These are phyloP conservation scores for Willowsia nigromaculata DNA, from an alignment of 2,888 invertebrate species.

Conservation along the genomic window DNA sequence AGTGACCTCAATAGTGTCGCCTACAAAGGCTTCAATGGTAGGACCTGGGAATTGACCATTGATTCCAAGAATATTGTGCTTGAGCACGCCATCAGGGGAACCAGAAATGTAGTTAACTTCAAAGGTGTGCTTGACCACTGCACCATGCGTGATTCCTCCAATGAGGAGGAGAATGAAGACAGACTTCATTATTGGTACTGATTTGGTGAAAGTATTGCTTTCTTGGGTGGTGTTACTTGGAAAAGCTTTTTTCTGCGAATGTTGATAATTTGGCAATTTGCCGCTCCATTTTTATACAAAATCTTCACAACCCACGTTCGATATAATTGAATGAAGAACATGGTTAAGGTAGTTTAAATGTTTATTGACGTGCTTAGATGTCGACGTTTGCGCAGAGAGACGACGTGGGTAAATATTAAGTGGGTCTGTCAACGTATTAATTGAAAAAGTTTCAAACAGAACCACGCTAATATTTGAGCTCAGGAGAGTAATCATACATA, in stretches of 20 bases:
- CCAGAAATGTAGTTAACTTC: constrained; percentile 53
- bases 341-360: not conserved
- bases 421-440: not conserved
- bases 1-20: constrained; percentile 60
- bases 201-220: too few relatives aligned
- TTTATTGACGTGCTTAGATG: not conserved
- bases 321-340: not conserved
- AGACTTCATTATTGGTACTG: not conserved
- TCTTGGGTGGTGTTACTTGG: not conserved
- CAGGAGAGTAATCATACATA: too few relatives aligned
- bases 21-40: constrained; percentile 57
- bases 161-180: not conserved
- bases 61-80: constrained; percentile 40
- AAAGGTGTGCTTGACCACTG: constrained; percentile 25
- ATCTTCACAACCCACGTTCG: not conserved
- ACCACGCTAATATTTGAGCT: not conserved
- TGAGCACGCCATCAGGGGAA: constrained; percentile 57
- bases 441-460: not conserved
- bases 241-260: not conserved
- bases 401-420: not conserved
- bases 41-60: constrained; percentile 69
- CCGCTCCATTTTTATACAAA: not conserved
- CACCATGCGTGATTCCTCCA: not conserved
- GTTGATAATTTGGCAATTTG: not conserved
- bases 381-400: not conserved